These are phyloP conservation scores for Acleris holmiana DNA, from an alignment of 2,888 invertebrate species.

Conservation along the genomic window DNA sequence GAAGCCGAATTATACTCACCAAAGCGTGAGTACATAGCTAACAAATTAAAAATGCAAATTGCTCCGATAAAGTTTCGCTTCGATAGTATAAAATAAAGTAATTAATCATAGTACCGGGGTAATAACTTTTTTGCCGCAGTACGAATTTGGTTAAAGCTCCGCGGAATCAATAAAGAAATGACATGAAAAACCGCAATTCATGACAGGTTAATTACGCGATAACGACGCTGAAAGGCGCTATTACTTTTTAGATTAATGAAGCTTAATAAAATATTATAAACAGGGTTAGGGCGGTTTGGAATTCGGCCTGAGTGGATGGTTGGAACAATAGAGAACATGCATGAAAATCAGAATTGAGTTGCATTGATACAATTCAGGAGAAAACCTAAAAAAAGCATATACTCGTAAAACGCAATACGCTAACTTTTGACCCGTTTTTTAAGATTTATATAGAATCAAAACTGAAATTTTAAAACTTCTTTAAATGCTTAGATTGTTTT, in stretches of 20 bases:
- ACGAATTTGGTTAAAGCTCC: conserved; percentile 15
- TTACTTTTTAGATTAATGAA: neutral
- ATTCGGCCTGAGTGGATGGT: no score
- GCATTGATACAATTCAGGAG: no score
- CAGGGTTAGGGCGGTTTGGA: neutral
- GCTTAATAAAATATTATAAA: neutral
- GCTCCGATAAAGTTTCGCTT: neutral
- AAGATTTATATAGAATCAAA: no score
- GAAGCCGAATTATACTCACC: no score
- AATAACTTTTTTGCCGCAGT: conserved; percentile 20
- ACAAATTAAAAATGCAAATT: no score
- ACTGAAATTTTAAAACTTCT: no score
- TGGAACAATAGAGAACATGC: no score
- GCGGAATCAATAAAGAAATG: conserved; percentile 17
- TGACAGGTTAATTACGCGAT: conserved; percentile 28
- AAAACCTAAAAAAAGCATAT: no score
- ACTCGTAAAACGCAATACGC: no score
- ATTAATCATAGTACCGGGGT: conserved; percentile 21
- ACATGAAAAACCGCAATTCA: conserved; percentile 26
- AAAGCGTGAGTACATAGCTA: neutral
- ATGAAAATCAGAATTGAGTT: no score
- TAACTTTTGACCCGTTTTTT: no score
- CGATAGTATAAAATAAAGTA: neutral
- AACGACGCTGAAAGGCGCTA: conserved; percentile 5
- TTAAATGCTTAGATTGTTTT: no score